phyloP scores from a whole-genome alignment of 2,113 vertebrate species.

The Isurus oxyrinchus region DNA sequence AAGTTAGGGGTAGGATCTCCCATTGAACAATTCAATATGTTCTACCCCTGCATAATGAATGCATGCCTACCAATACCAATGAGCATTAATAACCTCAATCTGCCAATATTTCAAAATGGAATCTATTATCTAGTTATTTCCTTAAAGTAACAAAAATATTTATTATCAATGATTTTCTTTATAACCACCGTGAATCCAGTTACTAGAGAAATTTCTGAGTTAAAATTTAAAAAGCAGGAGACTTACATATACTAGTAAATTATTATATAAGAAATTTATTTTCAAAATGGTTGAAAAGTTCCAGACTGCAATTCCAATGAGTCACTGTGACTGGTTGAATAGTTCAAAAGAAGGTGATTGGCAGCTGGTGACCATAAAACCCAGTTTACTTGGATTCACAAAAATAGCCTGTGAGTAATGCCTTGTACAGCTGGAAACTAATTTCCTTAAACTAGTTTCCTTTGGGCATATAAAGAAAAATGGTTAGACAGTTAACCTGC shows the following conservation, averaged over 20 bases:
- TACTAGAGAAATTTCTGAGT: not conserved
- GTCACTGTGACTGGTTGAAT: slow-evolving; percentile 1
- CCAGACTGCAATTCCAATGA: not conserved
- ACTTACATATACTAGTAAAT: not conserved
- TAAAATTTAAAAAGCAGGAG: not conserved
- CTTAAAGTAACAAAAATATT: not conserved
- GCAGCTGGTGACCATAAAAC: not conserved
- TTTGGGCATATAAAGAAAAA: slow-evolving; percentile 10
- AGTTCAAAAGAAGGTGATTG: not conserved
- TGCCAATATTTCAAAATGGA: not conserved
- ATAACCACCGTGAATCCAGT: not conserved
- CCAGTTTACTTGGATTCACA: slow-evolving; percentile 6
- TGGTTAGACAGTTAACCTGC: not conserved
- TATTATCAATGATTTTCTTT: not conserved
- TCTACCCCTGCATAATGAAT: not conserved
- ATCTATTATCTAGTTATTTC: not conserved
- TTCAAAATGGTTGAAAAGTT: slow-evolving; percentile 15
- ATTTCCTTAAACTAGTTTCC: slow-evolving; percentile 24
- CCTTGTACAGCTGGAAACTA: not conserved
- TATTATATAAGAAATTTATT: not conserved
- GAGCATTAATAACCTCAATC: not conserved
- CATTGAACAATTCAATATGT: not conserved
- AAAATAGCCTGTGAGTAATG: slow-evolving; percentile 18
- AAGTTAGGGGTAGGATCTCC: not conserved
- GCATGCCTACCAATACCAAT: not conserved